Base-by-base conservation (phyloP, 1,140 invertebrate species). In the Aphidius ervi region DNA sequence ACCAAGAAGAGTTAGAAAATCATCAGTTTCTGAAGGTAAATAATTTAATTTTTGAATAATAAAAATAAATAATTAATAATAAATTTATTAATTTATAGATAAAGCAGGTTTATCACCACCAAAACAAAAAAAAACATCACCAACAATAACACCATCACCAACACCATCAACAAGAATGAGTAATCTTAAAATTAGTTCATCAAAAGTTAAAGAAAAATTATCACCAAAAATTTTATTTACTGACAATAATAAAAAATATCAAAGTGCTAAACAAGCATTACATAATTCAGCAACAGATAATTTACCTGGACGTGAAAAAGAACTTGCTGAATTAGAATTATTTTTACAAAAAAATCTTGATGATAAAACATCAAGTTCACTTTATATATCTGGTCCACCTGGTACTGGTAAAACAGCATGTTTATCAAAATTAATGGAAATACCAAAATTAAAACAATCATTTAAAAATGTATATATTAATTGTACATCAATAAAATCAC, bases 341-440 rank as follows among this genome's bases (percentile, higher is more conserved):
- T 94, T 94, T 76, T 81, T 98, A 20, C 73, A 72, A 31, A 73
- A 82, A 9, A 87, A 90, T 73, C 68, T 96, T 20, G 70, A 85
- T 0, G 82, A 83, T 1, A 78, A 86, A 64, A 82, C 80, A 46
- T 89, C 94, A 0, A 89, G 88, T 9, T 93, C 92, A 41, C 71
- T 98, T 9, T 99, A 98, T 74, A 86, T 99, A 41, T 97, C 94
- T 54, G 97, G 96, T 8, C 91, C 94, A 40, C 96, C 95, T 4
- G 97, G 97, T 9, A 99, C 96, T 16, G 97, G 97, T 3, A 98
- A 98, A 84, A 97, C 95, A 0, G 94, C 94, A 2, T 88, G 88
- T 64, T 77, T 98, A 16, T 87, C 86, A 5, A 82, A 89, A 52
- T 84, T 95, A 20, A 76, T 95, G 53, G 74, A 86, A 7, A 75